Percentiles rank a stretch among this genome's conserved stretches.
phyloP scores from a whole-genome alignment of 2,113 vertebrate species.

The Malaclemys terrapin region DNA sequence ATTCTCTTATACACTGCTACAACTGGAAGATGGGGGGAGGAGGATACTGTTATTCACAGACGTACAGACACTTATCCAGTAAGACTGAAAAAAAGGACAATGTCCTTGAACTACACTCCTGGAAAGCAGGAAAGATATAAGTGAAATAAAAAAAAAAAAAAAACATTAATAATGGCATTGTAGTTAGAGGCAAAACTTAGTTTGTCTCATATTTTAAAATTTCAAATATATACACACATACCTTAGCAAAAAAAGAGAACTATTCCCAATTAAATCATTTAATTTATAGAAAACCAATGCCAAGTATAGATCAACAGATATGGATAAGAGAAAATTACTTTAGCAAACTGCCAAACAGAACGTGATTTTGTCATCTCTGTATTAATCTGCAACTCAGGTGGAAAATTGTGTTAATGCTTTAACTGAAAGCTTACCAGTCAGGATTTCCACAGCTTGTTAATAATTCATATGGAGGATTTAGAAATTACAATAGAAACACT shows the following conservation, averaged over 20 bases:
- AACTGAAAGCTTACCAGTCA: constrained; percentile 5
- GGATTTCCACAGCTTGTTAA: constrained; percentile 33
- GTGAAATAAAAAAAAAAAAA: background rate
- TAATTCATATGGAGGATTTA: constrained; percentile 37
- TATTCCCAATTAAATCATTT: constrained; percentile 7
- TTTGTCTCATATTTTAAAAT: background rate
- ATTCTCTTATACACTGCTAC: background rate
- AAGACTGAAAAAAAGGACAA: background rate
- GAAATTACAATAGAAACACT: constrained; percentile 32
- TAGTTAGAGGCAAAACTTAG: too few species aligned
- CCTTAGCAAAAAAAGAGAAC: constrained; percentile 11
- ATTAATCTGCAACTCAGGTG: constrained; percentile 4
- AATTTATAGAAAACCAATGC: constrained; percentile 21
- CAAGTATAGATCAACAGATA: constrained; percentile 25
- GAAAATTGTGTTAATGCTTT: constrained; percentile 38
- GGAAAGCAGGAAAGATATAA: background rate
- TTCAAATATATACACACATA: background rate
- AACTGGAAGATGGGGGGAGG: background rate
- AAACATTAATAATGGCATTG: background rate
- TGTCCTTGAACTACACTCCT: background rate
- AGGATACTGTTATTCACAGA: background rate
- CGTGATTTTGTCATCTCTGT: too few species aligned
- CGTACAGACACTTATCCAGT: background rate
- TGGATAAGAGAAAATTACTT: background rate
- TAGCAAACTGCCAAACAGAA: background rate